phyloP scores from a whole-genome alignment of 1,140 invertebrate genomes.

The Antheraea mylitta region DNA sequence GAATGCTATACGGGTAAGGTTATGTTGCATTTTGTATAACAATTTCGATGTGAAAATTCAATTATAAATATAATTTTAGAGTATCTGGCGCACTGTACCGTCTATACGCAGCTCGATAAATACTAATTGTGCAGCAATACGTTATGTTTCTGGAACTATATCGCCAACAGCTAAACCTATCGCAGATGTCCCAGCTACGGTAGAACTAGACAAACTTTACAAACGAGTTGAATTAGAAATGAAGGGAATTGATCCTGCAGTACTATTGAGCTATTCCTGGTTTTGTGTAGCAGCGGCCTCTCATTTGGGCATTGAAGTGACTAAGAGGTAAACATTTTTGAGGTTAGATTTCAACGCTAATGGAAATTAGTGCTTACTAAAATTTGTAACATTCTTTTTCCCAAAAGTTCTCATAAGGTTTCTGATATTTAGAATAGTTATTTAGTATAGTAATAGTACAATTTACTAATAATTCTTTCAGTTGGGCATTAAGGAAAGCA shows the following conservation, averaged over 20 bases:
- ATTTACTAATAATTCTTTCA: constrained; percentile 80
- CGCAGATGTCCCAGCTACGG: constrained; percentile 27
- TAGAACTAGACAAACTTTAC: constrained; percentile 87
- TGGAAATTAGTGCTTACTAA: too few species aligned
- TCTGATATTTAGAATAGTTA: too few species aligned
- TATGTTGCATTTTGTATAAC: constrained; percentile 5
- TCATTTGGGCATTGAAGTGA: constrained; percentile 88
- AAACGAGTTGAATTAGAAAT: constrained; percentile 93
- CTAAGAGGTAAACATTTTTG: constrained; percentile 81
- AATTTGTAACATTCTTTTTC: too few species aligned
- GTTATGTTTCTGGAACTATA: constrained; percentile 37
- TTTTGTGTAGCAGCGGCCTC: constrained; percentile 90
- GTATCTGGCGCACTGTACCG: constrained; percentile 45
- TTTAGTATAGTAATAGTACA: too few species aligned
- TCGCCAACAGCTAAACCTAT: constrained; percentile 36
- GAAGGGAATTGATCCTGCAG: constrained; percentile 90
- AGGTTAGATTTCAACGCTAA: background rate
- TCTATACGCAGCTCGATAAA: constrained; percentile 32
- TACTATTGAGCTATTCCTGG: constrained; percentile 92
- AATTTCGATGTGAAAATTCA: background rate
- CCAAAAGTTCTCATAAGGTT: background rate
- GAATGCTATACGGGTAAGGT: constrained; percentile 50
- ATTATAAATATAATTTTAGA: constrained; percentile 36
- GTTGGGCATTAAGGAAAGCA: constrained; percentile 85
- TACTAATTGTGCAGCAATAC: constrained; percentile 25